Base-by-base conservation (phyloP, 2,888 invertebrate genomes). In the Morpho helenor region DNA sequence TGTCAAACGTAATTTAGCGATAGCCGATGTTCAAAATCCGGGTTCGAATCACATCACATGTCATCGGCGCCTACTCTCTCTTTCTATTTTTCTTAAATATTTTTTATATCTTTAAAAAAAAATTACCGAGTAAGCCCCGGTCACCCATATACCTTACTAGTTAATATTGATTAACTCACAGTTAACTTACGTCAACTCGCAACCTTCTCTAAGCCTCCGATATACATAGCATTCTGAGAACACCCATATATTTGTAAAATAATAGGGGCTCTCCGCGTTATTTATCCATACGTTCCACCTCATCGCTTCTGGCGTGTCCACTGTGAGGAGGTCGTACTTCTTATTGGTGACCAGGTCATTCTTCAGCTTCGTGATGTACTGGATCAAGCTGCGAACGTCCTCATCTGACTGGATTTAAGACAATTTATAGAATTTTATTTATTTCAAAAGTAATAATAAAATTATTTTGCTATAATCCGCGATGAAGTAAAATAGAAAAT, bases 221-320 rank as follows among this genome's bases (percentile, higher is more conserved):
- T 99, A 99, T 87, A 99, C 93, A 77, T 98, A 99, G 75, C 98
- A 98, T 82, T 99, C 99, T 0, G 94, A 93, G 73, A 96, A 95
- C 0, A 99, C 90, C 98, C 98, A 99, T 1, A 93, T 90, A 40
- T 95, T 93, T 9, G 93, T 93, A 76, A 96, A 99, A 91, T 96
- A 97, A 9, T 94, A 95, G 1, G 90, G 82, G 44, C 76, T 77
- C 0, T 77, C 75, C 0, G 68, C 64, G 0, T 68, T 60, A 0
- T 70, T 68, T 0, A 68, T 64, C 73, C 93, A 94, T 3, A 89
- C 68, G 79, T 97, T 97, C 95, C 97, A 98, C 51, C 91, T 76
- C 7, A 79, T 67, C 0, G 91, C 91, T 76, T 97, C 96, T 0
- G 84, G 81, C 0, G 87, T 77, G 7, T 91, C 87, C 0, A 76